A percentile compares a stretch with the other conserved stretches of the same genome.
Evolutionary conservation across 2,113 vertebrate species (phyloP).

Genomic region (Dasypus novemcinctus): DNA sequence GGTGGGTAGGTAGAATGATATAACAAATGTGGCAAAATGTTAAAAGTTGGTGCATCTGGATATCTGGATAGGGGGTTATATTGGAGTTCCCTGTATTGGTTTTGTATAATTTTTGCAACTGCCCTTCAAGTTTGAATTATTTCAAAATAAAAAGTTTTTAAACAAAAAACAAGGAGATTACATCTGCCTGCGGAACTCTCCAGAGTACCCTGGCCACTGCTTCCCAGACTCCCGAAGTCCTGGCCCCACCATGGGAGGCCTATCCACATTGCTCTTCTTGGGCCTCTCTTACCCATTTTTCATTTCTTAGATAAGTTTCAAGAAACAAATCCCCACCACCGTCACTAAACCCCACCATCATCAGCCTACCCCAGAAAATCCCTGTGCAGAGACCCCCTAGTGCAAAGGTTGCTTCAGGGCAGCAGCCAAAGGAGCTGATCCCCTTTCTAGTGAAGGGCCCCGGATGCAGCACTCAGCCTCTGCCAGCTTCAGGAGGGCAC

Average conservation of each 20-base stretch:
- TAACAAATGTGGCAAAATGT: too few relatives aligned
- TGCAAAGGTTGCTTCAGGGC: background rate
- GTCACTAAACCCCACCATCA: background rate
- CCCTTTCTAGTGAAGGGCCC: background rate
- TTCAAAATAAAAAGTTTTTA: too few relatives aligned
- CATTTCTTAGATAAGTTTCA: background rate
- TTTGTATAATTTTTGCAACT: too few relatives aligned
- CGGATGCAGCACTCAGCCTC: fast-evolving
- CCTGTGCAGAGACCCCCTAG: fast-evolving
- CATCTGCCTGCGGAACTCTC: fast-evolving
- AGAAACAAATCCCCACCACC: background rate
- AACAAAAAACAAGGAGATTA: background rate
- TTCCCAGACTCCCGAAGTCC: background rate
- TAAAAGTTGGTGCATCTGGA: too few relatives aligned
- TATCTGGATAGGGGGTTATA: too few relatives aligned
- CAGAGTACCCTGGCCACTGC: fast-evolving
- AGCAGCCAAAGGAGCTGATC: fast-evolving
- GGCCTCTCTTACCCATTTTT: background rate
- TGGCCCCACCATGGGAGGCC: fast-evolving
- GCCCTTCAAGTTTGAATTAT: too few relatives aligned
- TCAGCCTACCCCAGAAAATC: background rate
- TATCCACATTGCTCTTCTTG: fast-evolving
- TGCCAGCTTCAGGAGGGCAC: background rate
- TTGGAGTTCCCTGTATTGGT: too few relatives aligned
- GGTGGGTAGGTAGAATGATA: too few relatives aligned